phyloP scores from a whole-genome alignment of 2,888 invertebrate genomes.

The Steinernema carpocapsae region DNA sequence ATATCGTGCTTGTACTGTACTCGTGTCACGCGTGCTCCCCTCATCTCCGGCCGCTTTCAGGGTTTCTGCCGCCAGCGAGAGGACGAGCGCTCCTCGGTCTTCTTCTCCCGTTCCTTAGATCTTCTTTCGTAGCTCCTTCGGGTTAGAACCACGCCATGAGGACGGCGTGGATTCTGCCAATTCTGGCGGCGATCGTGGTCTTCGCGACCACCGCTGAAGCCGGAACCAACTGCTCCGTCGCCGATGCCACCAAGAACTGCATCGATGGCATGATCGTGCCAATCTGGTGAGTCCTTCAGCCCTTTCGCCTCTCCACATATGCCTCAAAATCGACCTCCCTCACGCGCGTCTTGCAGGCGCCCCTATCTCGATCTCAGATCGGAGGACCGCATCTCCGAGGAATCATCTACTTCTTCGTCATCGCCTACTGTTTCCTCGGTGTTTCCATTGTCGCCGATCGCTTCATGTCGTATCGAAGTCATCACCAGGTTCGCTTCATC shows the following conservation, averaged over 20 bases:
- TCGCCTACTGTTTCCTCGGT: conserved; percentile 95
- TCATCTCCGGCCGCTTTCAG: conserved; percentile 3
- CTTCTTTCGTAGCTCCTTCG: background rate
- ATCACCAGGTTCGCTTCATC: conserved; percentile 76
- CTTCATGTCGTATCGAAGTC: conserved; percentile 99
- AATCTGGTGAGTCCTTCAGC: conserved; percentile 76
- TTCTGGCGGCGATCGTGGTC: conserved; percentile 21
- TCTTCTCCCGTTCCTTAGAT: background rate
- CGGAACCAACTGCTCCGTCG: conserved; percentile 67
- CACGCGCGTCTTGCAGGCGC: conserved; percentile 53
- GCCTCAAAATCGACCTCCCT: background rate
- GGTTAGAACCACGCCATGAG: conserved; percentile 11
- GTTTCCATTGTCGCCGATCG: conserved; percentile 98
- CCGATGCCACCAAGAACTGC: conserved; percentile 74
- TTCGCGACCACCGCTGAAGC: conserved; percentile 45
- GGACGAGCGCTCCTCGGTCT: background rate
- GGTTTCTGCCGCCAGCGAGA: conserved; percentile 12
- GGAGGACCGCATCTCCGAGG: conserved; percentile 75
- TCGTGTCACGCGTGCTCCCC: conserved; percentile 12
- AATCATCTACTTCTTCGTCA: conserved; percentile 83
- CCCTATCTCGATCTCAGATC: conserved; percentile 64
- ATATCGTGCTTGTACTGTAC: conserved; percentile 20
- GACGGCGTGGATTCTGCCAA: conserved; percentile 34
- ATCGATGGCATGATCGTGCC: conserved; percentile 85
- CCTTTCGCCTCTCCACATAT: conserved; percentile 31